These are phyloP conservation scores for Tenualosa thibaudeaui DNA, from an alignment of 2,797 vertebrate species.

Conservation along the genomic window DNA sequence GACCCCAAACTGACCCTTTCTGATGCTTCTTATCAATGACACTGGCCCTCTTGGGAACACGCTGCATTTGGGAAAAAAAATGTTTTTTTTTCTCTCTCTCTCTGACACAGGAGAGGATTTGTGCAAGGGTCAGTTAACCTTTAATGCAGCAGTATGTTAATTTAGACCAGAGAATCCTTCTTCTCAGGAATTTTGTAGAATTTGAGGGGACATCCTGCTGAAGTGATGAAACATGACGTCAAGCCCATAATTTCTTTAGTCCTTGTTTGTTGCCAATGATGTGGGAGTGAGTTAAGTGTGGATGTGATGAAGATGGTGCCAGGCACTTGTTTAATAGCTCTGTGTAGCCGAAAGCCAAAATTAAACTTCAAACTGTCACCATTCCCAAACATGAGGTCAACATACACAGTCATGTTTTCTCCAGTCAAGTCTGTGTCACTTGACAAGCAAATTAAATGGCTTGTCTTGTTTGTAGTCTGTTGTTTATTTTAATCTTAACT, in stretches of 20 bases:
- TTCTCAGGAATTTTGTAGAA: not conserved
- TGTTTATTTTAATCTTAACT: not conserved
- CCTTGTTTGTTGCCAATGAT: not conserved
- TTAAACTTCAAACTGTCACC: not conserved
- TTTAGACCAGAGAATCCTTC: not conserved
- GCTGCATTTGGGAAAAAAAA: not conserved
- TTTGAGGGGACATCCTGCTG: not conserved
- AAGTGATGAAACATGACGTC: not conserved
- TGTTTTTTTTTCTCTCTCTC: not conserved
- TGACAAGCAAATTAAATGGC: not conserved
- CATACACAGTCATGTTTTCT: not conserved
- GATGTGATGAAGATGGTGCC: not conserved
- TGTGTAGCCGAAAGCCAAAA: not conserved
- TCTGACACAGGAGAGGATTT: not conserved
- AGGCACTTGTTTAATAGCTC: not conserved
- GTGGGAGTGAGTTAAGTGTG: not conserved
- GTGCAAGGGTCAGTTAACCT: not conserved
- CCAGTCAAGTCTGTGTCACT: not conserved
- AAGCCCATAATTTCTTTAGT: not conserved
- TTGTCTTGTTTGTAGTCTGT: not conserved
- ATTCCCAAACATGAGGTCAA: not conserved
- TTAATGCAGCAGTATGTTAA: not conserved
- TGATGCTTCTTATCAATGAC: conserved; percentile 6
- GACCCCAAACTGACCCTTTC: not conserved
- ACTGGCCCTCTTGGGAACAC: not conserved